A percentile compares a stretch with the other conserved stretches of the same genome.
Conservation (phyloP, 1,140 invertebrate genomes). For the Lysiphlebus fabarum region DNA sequence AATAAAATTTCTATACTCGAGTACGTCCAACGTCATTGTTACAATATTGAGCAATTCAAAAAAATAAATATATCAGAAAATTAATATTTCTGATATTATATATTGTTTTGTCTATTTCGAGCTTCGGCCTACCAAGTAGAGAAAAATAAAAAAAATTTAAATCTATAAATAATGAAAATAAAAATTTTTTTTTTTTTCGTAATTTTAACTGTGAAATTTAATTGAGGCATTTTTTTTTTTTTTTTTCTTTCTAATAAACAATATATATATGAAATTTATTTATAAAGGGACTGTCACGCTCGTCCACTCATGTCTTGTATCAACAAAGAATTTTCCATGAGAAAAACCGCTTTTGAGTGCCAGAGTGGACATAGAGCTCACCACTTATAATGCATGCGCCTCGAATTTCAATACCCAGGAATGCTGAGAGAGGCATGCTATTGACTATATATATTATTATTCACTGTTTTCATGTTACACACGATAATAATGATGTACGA, state of each 20-base stretch:
- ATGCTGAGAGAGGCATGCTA: slow-evolving; percentile 28
- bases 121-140: too few relatives aligned
- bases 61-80: slow-evolving; percentile 5
- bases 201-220: slow-evolving; percentile 15
- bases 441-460: slow-evolving; percentile 26
- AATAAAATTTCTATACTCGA: slow-evolving; percentile 6
- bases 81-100: not conserved
- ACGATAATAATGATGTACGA: slow-evolving; percentile 6
- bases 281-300: slow-evolving; percentile 12
- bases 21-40: slow-evolving; percentile 30
- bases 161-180: too few relatives aligned
- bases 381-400: slow-evolving; percentile 28
- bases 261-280: too few relatives aligned
- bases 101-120: too few relatives aligned
- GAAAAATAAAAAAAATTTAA: too few relatives aligned
- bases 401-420: slow-evolving; percentile 22
- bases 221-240: too few relatives aligned
- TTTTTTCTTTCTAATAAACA: too few relatives aligned
- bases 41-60: slow-evolving; percentile 7
- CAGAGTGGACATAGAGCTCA: slow-evolving; percentile 22
- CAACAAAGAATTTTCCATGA: slow-evolving; percentile 29
- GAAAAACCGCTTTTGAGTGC: slow-evolving; percentile 20
- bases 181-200: slow-evolving; percentile 10
- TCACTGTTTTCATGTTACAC: slow-evolving; percentile 26
- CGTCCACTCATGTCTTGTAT: slow-evolving; percentile 20